Evolutionary conservation across 1,140 invertebrate species (phyloP).

Genomic region (Cydia strobilella): DNA sequence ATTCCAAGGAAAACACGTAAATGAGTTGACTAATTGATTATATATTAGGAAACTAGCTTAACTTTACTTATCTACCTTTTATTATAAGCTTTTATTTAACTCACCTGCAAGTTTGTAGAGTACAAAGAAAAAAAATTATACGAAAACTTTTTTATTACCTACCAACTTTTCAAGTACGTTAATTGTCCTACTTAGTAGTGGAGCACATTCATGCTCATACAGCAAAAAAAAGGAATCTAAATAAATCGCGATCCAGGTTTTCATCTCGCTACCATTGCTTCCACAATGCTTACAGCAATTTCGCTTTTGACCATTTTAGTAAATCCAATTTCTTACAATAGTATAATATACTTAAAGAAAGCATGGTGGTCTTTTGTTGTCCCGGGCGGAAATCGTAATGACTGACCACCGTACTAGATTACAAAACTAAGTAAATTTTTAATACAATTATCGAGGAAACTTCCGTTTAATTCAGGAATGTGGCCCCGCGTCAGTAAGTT

Average conservation of each 20-base stretch:
- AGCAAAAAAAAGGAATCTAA: too few relatives aligned
- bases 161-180: too few relatives aligned
- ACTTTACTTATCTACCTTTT: too few relatives aligned
- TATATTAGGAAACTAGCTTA: neutral
- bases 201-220: too few relatives aligned
- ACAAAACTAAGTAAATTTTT: constrained; percentile 26
- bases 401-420: constrained; percentile 16
- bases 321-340: neutral
- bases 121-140: too few relatives aligned
- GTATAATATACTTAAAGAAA: too few relatives aligned
- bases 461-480: constrained; percentile 32
- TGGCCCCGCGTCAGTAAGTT: constrained; percentile 19
- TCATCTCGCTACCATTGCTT: too few relatives aligned
- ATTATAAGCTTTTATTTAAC: too few relatives aligned
- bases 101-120: too few relatives aligned
- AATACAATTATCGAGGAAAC: constrained; percentile 27
- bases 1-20: neutral
- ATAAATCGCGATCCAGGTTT: too few relatives aligned
- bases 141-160: too few relatives aligned
- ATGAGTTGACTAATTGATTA: neutral
- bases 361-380: neutral
- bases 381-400: neutral
- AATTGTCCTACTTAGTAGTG: too few relatives aligned
- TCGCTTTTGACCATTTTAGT: constrained; percentile 27
- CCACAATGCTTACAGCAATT: constrained; percentile 8